A percentile compares a stretch with the other conserved stretches of the same genome.
phyloP scores from a whole-genome alignment of 2,888 invertebrate species.

The Dromius quadrimaculatus region DNA sequence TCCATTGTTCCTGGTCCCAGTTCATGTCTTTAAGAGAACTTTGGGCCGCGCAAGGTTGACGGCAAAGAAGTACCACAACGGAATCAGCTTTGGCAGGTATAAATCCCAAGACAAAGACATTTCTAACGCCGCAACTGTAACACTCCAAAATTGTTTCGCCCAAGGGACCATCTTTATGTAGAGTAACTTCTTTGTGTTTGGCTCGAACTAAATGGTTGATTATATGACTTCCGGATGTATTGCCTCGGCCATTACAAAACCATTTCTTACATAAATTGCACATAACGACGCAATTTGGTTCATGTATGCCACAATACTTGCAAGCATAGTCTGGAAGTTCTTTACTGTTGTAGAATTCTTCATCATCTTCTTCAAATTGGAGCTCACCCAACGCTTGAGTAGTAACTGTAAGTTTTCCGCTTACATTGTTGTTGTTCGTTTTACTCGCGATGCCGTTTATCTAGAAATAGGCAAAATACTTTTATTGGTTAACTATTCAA shows the following conservation, averaged over 20 bases:
- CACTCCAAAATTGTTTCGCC: conserved; percentile 98
- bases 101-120: conserved; percentile 98
- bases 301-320: conserved; percentile 99
- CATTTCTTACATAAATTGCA: conserved; percentile 99
- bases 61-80: conserved; percentile 95
- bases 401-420: conserved; percentile 76
- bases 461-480: conserved; percentile 65
- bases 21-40: conserved; percentile 98
- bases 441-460: conserved; percentile 76
- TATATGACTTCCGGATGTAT: conserved; percentile 98
- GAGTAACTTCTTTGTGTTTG: conserved; percentile 99
- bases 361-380: conserved; percentile 96
- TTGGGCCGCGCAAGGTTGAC: conserved; percentile 98
- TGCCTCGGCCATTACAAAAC: conserved; percentile 99
- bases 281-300: conserved; percentile 96
- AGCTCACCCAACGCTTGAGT: conserved; percentile 86
- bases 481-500: too few relatives aligned
- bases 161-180: conserved; percentile 96
- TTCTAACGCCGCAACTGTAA: conserved; percentile 97
- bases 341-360: conserved; percentile 85
- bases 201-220: conserved; percentile 98
- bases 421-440: conserved; percentile 69
- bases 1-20: conserved; percentile 99
- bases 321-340: conserved; percentile 97
- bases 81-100: conserved; percentile 99